Base-by-base conservation (phyloP, 2,113 vertebrate species). In the Dolichallabes microphthalmus region DNA sequence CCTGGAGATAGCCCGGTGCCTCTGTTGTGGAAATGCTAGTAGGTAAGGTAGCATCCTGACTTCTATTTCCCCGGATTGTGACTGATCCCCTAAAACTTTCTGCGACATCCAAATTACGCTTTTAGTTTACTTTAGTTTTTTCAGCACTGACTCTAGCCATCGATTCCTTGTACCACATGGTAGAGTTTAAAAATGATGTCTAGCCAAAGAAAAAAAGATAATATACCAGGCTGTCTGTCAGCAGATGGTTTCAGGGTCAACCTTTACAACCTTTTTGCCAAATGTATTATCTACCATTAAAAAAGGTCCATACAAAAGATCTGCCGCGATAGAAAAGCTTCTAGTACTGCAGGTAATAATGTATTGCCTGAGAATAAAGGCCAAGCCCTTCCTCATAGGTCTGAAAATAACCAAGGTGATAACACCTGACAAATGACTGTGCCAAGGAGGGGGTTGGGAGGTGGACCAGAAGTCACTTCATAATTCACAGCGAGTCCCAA, bases 381-480 rank as follows among this genome's bases (percentile, higher is more conserved):
- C 55, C 50, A 82, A 69, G 80, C 80, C 45, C 63, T 69, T 30
- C 80, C 53, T 60, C 64, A 74, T 64, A 57, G 55, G 60, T 73
- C 79, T 64, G 82, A 79, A 68, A 73, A 80, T 60, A 39, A 60
- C 75, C 74, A 78, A 71, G 63, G 82, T 76, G 82, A 88, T 78
- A 86, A 88, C 27, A 83, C 25, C 58, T 88, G 85, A 87, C 71
- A 88, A 86, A 89, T 82, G 83, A 85, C 82, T 35, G 55, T 79
- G 55, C 55, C 19, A 39, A 4, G 20, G 76, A 79, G 55, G 76
- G 55, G 76, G 76, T 35, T 79, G 53, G 27, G 53, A 77, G 75
- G 75, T 77, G 52, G 75, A 57, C 27, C 27, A 32, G 75, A 57
- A 77, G 75, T 32, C 75, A 57, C 75, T 77, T 57, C 53, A 79